These are phyloP conservation scores for Turnix velox DNA, from an alignment of 2,113 vertebrate species.

Conservation along the genomic window DNA sequence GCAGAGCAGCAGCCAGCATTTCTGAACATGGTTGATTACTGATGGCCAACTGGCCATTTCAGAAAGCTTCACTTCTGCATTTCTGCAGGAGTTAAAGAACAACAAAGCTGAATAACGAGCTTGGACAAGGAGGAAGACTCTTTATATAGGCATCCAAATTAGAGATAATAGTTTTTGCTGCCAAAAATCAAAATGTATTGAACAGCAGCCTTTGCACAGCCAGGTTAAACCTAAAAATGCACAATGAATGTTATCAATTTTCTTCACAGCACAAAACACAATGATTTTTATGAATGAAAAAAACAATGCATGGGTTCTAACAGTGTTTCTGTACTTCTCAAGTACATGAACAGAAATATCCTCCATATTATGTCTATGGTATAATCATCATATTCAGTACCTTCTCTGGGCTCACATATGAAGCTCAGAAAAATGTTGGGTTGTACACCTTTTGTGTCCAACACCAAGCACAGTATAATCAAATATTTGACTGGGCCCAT, in stretches of 20 bases:
- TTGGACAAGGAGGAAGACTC: background rate
- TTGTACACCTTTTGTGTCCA: too few species aligned
- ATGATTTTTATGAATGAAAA: background rate
- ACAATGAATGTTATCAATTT: background rate
- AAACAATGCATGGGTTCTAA: background rate
- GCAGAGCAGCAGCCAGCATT: background rate
- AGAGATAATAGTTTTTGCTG: background rate
- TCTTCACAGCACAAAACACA: background rate
- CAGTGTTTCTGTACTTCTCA: background rate
- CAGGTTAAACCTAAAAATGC: background rate
- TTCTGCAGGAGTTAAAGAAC: background rate
- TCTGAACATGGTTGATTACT: background rate
- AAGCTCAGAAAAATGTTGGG: background rate
- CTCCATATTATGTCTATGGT: background rate
- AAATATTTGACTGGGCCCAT: background rate
- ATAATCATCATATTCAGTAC: background rate
- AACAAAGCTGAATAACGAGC: background rate
- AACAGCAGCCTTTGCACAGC: background rate
- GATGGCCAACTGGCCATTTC: background rate
- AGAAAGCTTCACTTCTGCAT: background rate
- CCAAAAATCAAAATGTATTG: background rate
- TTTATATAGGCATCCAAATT: background rate
- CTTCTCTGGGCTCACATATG: background rate
- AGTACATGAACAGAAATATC: background rate
- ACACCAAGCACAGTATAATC: background rate